These are phyloP conservation scores for Pristionchus exspectatus DNA, from an alignment of 2,888 invertebrate genomes.

Conservation along the genomic window DNA sequence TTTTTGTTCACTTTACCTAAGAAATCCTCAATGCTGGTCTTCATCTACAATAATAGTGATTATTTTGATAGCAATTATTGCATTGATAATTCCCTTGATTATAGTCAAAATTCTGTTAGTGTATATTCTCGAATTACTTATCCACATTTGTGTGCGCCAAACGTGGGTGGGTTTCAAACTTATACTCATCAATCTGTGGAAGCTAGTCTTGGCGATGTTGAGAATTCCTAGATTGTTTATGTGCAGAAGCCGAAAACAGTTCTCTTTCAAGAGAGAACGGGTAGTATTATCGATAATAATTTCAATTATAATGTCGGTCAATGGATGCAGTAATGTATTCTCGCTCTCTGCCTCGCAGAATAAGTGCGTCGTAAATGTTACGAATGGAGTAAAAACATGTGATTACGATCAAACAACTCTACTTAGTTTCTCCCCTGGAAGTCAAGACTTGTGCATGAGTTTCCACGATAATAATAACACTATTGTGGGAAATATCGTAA, in stretches of 20 bases:
- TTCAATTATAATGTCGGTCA: neutral
- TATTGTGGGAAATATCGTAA: neutral
- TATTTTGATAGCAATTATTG: neutral
- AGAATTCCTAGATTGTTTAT: too few relatives aligned
- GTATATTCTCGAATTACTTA: too few relatives aligned
- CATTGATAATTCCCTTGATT: too few relatives aligned
- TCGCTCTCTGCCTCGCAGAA: neutral
- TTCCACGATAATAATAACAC: neutral
- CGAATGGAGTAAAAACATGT: neutral
- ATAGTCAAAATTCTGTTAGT: too few relatives aligned
- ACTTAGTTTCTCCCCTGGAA: neutral
- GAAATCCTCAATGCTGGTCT: slow-evolving; percentile 6
- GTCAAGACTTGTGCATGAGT: neutral
- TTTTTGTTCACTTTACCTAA: neutral
- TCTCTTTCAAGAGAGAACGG: neutral
- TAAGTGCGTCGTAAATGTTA: neutral
- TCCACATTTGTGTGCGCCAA: too few relatives aligned
- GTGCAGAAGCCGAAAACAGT: neutral
- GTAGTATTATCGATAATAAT: neutral
- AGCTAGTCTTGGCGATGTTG: too few relatives aligned
- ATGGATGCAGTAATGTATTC: neutral
- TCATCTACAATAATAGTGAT: neutral
- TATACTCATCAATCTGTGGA: too few relatives aligned
- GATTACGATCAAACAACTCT: neutral
- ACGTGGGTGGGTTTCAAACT: too few relatives aligned